Percentiles rank a stretch among this genome's conserved stretches.
Evolutionary conservation across 2,888 invertebrate species (phyloP).

Genomic region (Cecidostiba fungosa): DNA sequence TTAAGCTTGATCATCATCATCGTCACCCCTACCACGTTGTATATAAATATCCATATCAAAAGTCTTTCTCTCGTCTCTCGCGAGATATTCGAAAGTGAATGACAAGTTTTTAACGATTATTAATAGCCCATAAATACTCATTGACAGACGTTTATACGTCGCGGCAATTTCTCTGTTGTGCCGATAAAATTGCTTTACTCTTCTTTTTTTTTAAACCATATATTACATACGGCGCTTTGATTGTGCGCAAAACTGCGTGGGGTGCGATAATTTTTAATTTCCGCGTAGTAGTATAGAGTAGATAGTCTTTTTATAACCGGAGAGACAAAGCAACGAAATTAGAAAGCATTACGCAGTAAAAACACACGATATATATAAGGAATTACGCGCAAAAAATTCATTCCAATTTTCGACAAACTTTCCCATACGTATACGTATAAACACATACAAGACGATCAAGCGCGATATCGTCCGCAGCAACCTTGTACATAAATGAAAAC

Average conservation of each 20-base stretch:
- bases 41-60: constrained; percentile 23
- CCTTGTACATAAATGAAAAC: constrained; percentile 26
- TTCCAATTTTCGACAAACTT: background rate
- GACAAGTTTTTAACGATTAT: constrained; percentile 6
- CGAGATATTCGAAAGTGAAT: background rate
- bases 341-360: background rate
- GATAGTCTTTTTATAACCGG: background rate
- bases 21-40: background rate
- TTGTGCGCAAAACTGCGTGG: too few relatives aligned
- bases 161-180: background rate
- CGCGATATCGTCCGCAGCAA: background rate
- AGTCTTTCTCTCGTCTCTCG: background rate
- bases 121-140: constrained; percentile 13
- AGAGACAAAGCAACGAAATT: background rate
- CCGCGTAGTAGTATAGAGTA: background rate
- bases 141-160: background rate
- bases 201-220: too few relatives aligned
- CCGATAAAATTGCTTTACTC: background rate
- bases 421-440: background rate
- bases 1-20: constrained; percentile 36
- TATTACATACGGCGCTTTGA: too few relatives aligned
- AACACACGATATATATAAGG: background rate
- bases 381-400: background rate
- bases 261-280: background rate
- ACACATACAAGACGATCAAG: background rate